Percentiles rank a stretch among this genome's conserved stretches.
phyloP scores from a whole-genome alignment of 23 tunicate genomes.

The Ciona savignyi region DNA sequence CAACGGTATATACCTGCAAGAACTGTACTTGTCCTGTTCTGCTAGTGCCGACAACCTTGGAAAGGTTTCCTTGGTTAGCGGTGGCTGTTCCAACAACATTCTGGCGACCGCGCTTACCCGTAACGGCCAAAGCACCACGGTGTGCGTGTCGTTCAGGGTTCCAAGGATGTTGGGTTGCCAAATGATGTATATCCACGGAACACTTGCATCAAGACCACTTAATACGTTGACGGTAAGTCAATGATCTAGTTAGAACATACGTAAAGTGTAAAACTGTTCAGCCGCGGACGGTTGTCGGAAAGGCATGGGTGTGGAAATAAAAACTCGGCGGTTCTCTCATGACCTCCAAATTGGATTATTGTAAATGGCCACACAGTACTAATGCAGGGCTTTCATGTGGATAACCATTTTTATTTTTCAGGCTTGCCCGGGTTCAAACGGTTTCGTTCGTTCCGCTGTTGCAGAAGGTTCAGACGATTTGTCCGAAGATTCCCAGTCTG shows the following conservation, averaged over 20 bases:
- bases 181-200: background rate
- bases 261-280: too few relatives aligned
- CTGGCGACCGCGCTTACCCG: background rate
- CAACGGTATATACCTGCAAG: background rate
- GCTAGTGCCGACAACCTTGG: background rate
- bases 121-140: background rate
- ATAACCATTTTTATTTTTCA: too few relatives aligned
- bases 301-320: too few relatives aligned
- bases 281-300: too few relatives aligned
- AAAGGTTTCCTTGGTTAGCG: background rate
- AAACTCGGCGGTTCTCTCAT: too few relatives aligned
- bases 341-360: too few relatives aligned
- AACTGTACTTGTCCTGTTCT: background rate
- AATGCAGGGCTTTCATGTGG: too few relatives aligned
- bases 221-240: background rate
- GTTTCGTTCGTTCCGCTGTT: background rate
- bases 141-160: conserved; percentile 37
- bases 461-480: background rate
- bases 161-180: conserved; percentile 5
- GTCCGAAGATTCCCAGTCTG: background rate
- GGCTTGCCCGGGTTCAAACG: background rate
- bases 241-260: too few relatives aligned
- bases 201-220: background rate
- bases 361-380: too few relatives aligned
- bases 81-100: background rate